Percentiles rank a stretch among this genome's conserved stretches.
Evolutionary conservation across 1,140 invertebrate genomes (phyloP).

Genomic region (Drosophila carrolli): DNA sequence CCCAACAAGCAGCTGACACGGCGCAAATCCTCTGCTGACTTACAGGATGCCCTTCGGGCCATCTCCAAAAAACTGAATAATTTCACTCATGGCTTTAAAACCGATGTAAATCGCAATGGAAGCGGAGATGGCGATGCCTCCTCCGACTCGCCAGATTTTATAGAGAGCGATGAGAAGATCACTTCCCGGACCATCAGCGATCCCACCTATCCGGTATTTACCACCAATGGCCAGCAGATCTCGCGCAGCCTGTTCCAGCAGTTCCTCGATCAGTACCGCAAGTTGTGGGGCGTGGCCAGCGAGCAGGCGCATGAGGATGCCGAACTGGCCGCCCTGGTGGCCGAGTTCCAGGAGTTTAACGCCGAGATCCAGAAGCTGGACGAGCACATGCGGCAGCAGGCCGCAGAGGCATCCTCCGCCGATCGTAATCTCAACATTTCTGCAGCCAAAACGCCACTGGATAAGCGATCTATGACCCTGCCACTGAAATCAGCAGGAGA

Average conservation of each 20-base stretch:
- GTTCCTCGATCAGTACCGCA: conserved; percentile 87
- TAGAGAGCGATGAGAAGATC: conserved; percentile 76
- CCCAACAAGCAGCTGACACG: conserved; percentile 73
- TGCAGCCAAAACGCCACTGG: conserved; percentile 84
- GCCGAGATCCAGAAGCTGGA: conserved; percentile 85
- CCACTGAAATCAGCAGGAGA: conserved; percentile 89
- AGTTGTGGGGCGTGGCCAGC: conserved; percentile 67
- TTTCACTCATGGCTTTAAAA: conserved; percentile 61
- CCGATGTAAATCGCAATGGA: conserved; percentile 78
- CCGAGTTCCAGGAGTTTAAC: conserved; percentile 84
- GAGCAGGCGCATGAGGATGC: conserved; percentile 67
- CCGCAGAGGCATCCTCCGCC: conserved; percentile 38
- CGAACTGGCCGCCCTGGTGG: conserved; percentile 72
- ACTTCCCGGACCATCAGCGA: conserved; percentile 89
- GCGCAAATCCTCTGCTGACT: conserved; percentile 85
- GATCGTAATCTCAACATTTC: conserved; percentile 81
- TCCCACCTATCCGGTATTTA: conserved; percentile 91
- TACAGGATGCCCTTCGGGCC: conserved; percentile 86
- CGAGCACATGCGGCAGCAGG: conserved; percentile 85
- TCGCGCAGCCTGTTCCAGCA: conserved; percentile 90
- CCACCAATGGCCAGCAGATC: conserved; percentile 89
- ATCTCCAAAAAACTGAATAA: conserved; percentile 85
- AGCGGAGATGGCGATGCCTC: conserved; percentile 32
- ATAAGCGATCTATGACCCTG: conserved; percentile 89
- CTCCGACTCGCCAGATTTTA: conserved; percentile 65